Evolutionary conservation across 2,797 vertebrate species (phyloP).

Genomic region (Spheniscus humboldti): DNA sequence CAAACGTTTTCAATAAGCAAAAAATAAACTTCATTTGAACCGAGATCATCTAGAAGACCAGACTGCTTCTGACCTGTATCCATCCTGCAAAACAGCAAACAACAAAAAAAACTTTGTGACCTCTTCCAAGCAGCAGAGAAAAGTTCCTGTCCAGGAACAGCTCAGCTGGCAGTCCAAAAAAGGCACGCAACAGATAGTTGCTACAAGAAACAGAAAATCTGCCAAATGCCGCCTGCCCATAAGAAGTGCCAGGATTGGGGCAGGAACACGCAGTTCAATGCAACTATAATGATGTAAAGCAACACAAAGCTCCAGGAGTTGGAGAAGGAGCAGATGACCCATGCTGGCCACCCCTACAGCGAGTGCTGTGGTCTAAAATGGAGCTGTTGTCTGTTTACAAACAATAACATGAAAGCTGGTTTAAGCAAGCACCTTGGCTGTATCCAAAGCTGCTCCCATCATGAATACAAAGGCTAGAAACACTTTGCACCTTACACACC

Average conservation of each 20-base stretch:
- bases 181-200: neutral
- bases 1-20: neutral
- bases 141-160: neutral
- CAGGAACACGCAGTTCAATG: neutral
- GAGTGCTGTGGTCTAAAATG: neutral
- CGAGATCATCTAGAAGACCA: neutral
- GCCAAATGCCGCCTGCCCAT: neutral
- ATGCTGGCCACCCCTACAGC: neutral
- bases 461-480: neutral
- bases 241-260: neutral
- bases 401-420: neutral
- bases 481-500: neutral
- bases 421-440: neutral
- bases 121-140: neutral
- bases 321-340: neutral
- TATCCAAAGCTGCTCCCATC: neutral
- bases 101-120: neutral
- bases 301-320: neutral
- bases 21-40: neutral
- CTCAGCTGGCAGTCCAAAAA: neutral
- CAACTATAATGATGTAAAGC: neutral
- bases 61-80: neutral
- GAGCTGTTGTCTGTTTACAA: neutral
- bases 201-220: neutral
- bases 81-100: neutral